Percentiles rank a stretch among this genome's conserved stretches.
Conservation (phyloP, 2,113 vertebrate species). For the Etheostoma cragini region DNA sequence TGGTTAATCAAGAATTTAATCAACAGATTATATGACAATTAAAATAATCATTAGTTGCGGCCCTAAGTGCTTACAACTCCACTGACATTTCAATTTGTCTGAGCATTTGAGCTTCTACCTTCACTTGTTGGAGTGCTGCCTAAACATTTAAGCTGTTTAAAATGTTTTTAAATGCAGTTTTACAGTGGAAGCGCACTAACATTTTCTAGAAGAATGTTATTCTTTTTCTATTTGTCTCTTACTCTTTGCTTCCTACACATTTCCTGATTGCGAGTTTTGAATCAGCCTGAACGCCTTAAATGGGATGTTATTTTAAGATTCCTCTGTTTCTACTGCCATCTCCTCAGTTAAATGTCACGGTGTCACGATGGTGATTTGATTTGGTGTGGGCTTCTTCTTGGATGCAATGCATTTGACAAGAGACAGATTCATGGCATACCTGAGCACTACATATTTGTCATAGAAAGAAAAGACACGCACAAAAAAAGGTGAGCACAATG, state of each 20-base stretch:
- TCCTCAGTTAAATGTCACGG: conserved; percentile 14
- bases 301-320: conserved; percentile 14
- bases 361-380: conserved; percentile 20
- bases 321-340: conserved; percentile 8
- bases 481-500: background rate
- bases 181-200: background rate
- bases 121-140: background rate
- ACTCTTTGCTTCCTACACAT: background rate
- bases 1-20: no score
- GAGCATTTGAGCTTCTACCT: background rate
- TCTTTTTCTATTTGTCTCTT: background rate
- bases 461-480: conserved; percentile 15
- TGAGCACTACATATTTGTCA: background rate
- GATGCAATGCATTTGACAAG: conserved; percentile 13
- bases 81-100: background rate
- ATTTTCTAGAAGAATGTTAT: background rate
- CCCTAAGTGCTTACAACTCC: background rate
- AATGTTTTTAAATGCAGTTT: background rate
- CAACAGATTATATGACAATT: no score
- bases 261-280: background rate
- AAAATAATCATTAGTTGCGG: no score
- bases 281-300: background rate
- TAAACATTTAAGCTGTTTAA: background rate
- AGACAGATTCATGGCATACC: background rate
- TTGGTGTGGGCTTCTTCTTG: background rate